Percentiles rank a stretch among this genome's conserved stretches.
These are phyloP conservation scores for Pseudomyrmex dendroicus DNA, from an alignment of 1,140 invertebrate genomes.

Conservation along the genomic window DNA sequence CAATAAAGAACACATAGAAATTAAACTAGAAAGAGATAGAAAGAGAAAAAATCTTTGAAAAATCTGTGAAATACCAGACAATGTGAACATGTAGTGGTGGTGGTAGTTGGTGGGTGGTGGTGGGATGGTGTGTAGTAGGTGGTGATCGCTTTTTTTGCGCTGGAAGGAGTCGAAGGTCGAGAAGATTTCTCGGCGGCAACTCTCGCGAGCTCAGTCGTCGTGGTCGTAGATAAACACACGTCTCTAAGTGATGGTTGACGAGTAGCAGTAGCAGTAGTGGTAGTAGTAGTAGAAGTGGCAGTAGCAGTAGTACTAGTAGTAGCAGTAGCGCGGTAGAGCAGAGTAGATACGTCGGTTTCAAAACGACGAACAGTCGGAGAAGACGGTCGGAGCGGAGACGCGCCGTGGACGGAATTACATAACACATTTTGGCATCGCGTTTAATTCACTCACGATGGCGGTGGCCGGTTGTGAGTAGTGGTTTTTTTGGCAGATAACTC, in stretches of 20 bases:
- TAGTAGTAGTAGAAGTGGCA: slow-evolving; percentile 76
- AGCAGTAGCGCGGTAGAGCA: slow-evolving; percentile 68
- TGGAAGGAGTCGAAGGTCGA: slow-evolving; percentile 34
- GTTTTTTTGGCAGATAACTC: slow-evolving; percentile 32
- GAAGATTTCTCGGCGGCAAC: slow-evolving; percentile 52
- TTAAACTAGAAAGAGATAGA: slow-evolving; percentile 35
- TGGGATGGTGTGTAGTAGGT: slow-evolving; percentile 85
- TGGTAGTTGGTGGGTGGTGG: slow-evolving; percentile 83
- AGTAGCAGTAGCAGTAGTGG: slow-evolving; percentile 80
- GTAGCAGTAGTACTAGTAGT: slow-evolving; percentile 78
- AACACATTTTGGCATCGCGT: slow-evolving; percentile 36
- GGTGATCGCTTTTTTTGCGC: slow-evolving; percentile 81
- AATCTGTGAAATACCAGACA: slow-evolving; percentile 85
- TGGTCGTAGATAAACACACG: slow-evolving; percentile 81
- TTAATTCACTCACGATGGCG: slow-evolving; percentile 26
- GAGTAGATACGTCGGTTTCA: slow-evolving; percentile 75
- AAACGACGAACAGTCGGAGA: slow-evolving; percentile 46
- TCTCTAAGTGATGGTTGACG: slow-evolving; percentile 83
- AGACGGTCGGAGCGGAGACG: slow-evolving; percentile 51
- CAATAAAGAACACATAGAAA: slow-evolving; percentile 23
- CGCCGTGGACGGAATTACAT: slow-evolving; percentile 35
- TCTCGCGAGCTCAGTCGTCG: slow-evolving; percentile 79
- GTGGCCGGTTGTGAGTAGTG: too few species aligned
- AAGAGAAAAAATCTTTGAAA: slow-evolving; percentile 82
- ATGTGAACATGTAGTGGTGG: slow-evolving; percentile 84